Evolutionary conservation across 2,888 invertebrate genomes (phyloP).

Genomic region (Polyommatus iphigenia): DNA sequence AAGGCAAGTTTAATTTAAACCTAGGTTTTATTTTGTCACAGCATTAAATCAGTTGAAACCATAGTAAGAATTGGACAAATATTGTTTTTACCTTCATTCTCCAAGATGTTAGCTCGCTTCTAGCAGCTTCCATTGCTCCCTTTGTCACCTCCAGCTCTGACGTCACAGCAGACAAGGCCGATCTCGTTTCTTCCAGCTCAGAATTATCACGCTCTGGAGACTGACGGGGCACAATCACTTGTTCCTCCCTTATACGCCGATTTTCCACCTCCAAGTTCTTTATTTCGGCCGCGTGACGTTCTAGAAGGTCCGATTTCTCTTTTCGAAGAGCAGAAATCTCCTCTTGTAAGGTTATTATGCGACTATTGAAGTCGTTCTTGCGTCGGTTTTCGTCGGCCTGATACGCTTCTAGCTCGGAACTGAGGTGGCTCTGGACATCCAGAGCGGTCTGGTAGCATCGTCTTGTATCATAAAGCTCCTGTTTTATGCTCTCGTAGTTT

Average conservation of each 20-base stretch:
- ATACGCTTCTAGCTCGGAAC: constrained; percentile 64
- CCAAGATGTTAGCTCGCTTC: constrained; percentile 59
- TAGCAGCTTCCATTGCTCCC: constrained; percentile 58
- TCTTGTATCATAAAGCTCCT: constrained; percentile 68
- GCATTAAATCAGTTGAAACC: neutral
- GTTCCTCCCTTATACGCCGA: constrained; percentile 61
- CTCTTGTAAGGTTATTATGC: constrained; percentile 61
- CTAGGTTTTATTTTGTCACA: too few species aligned
- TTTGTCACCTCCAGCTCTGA: constrained; percentile 58
- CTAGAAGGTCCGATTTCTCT: constrained; percentile 58
- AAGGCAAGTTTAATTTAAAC: too few species aligned
- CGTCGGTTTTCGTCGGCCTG: constrained; percentile 63
- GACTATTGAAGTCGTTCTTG: constrained; percentile 55
- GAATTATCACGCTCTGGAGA: constrained; percentile 62
- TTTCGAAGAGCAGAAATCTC: constrained; percentile 61
- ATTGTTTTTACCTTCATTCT: constrained; percentile 47
- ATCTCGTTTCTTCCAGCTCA: constrained; percentile 63
- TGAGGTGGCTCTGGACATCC: constrained; percentile 69
- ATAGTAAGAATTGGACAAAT: neutral
- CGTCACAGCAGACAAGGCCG: constrained; percentile 52
- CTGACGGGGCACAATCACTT: constrained; percentile 50
- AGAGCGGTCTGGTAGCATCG: constrained; percentile 69
- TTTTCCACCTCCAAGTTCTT: constrained; percentile 61
- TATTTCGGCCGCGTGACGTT: constrained; percentile 58
- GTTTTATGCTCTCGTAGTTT: constrained; percentile 65